These are phyloP conservation scores for Pollenia amentaria DNA, from an alignment of 2,888 invertebrate genomes.

Conservation along the genomic window DNA sequence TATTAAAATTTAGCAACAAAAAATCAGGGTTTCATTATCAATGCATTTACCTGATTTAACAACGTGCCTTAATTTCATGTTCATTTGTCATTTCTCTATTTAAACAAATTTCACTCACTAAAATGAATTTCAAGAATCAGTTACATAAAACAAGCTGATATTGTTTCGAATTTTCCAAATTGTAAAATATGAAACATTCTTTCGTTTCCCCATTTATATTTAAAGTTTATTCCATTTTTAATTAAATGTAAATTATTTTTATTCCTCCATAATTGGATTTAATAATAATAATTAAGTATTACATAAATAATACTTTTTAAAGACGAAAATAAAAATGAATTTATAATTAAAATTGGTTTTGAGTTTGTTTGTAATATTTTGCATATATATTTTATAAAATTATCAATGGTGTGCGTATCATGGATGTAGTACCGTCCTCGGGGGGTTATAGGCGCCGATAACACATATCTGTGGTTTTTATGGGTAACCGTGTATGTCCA, in stretches of 20 bases:
- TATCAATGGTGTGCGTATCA: too few relatives aligned
- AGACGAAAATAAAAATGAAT: constrained; percentile 66
- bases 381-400: too few relatives aligned
- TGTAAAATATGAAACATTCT: background rate
- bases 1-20: constrained; percentile 83
- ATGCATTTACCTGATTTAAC: constrained; percentile 23
- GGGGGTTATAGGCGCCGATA: too few relatives aligned
- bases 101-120: constrained; percentile 10
- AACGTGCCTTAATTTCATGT: constrained; percentile 70
- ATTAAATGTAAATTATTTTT: constrained; percentile 65
- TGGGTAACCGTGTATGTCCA: too few relatives aligned
- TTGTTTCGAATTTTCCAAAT: background rate
- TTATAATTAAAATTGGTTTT: background rate
- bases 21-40: constrained; percentile 21
- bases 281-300: constrained; percentile 49
- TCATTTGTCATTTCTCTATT: constrained; percentile 3
- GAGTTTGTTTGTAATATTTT: too few relatives aligned
- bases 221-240: constrained; percentile 43
- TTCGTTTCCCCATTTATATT: background rate
- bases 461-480: too few relatives aligned
- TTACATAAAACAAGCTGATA: background rate
- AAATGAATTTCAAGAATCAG: constrained; percentile 6
- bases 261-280: constrained; percentile 37
- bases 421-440: too few relatives aligned
- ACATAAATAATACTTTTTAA: constrained; percentile 35